These are phyloP conservation scores for Otolemur garnettii DNA, from an alignment of 2,113 vertebrate species.

Conservation along the genomic window DNA sequence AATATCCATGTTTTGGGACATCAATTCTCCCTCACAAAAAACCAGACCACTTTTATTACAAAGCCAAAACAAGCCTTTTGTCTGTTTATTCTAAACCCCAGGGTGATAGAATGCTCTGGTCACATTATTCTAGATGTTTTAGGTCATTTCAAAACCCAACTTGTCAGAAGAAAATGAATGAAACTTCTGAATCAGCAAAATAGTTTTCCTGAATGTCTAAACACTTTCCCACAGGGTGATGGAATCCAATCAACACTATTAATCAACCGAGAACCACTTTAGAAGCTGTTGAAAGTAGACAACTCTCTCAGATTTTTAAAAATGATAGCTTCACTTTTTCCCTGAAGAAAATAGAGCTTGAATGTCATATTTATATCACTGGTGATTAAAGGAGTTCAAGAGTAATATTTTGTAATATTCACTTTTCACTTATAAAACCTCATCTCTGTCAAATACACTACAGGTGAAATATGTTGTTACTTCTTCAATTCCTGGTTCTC, in stretches of 20 bases:
- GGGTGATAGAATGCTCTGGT: rapidly evolving
- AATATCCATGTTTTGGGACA: not conserved
- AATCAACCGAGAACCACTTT: not conserved
- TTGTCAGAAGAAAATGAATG: not conserved
- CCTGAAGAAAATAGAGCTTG: not conserved
- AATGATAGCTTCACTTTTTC: not conserved
- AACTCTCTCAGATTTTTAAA: not conserved
- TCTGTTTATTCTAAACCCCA: not conserved
- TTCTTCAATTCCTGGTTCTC: not conserved
- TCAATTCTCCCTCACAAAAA: not conserved
- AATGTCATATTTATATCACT: not conserved
- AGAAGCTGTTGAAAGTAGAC: not conserved
- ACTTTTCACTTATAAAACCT: not conserved
- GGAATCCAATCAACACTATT: not conserved
- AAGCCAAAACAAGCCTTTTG: not conserved
- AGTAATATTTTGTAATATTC: not conserved
- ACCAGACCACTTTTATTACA: not conserved
- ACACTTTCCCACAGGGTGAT: not conserved
- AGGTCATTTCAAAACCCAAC: not conserved
- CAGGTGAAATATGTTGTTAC: not conserved
- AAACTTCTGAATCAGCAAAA: not conserved
- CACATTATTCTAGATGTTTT: no score
- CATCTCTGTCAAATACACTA: not conserved
- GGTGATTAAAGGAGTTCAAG: not conserved
- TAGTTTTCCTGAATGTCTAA: not conserved